phyloP scores from a whole-genome alignment of 2,888 invertebrate species.

The Lycia hirtaria region DNA sequence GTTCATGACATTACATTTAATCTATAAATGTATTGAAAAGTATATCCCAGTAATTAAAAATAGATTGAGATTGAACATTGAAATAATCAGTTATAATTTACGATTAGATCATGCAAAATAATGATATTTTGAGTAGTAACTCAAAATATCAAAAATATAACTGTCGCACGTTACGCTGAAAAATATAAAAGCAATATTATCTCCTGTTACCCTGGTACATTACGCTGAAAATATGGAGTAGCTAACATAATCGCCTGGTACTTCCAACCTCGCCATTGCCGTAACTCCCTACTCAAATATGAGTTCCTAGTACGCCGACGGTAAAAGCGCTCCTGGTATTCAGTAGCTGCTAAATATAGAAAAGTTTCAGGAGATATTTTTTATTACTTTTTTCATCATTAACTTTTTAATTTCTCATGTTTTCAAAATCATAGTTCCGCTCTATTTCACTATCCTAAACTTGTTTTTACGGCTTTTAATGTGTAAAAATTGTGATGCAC shows the following conservation, averaged over 20 bases:
- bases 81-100: too few species aligned
- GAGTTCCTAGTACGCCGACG: conserved; percentile 15
- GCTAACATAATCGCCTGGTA: conserved; percentile 11
- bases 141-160: not conserved
- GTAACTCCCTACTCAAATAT: conserved; percentile 11
- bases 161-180: not conserved
- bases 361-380: not conserved
- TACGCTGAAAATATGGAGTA: not conserved
- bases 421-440: too few species aligned
- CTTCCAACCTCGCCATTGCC: not conserved
- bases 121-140: too few species aligned
- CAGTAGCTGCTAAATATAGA: not conserved
- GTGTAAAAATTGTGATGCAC: too few species aligned
- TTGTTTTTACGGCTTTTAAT: too few species aligned
- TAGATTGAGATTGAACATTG: too few species aligned
- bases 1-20: too few species aligned
- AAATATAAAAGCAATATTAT: not conserved
- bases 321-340: conserved; percentile 17
- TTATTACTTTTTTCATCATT: not conserved
- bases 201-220: conserved; percentile 13
- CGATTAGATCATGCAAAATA: not conserved
- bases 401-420: too few species aligned
- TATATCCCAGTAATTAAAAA: too few species aligned
- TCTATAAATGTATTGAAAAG: too few species aligned
- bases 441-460: too few species aligned